Evolutionary conservation across 35 echinoderm and acorn worm species (phyloP).

Genomic region (Acanthaster planci): DNA sequence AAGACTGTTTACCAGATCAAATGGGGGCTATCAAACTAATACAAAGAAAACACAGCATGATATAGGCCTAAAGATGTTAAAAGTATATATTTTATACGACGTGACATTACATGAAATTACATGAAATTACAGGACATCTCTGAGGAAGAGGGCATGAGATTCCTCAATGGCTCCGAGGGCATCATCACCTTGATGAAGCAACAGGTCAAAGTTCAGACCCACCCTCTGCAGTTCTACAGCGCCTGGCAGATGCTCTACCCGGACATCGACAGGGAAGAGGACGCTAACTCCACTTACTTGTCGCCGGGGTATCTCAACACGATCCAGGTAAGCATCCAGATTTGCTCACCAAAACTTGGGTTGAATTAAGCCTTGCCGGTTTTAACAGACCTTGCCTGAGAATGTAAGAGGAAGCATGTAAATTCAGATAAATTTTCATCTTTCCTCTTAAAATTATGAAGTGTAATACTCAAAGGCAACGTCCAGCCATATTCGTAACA

Average conservation of each 20-base stretch:
- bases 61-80: background rate
- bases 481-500: no score
- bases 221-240: conserved; percentile 47
- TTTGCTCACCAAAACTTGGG: no score
- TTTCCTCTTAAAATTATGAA: no score
- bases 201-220: conserved; percentile 48
- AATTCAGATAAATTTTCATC: no score
- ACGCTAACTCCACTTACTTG: conserved; percentile 48
- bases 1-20: no score
- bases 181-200: conserved; percentile 82
- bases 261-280: conserved; percentile 29
- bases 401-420: no score
- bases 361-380: no score
- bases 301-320: conserved; percentile 58
- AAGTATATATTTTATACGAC: background rate
- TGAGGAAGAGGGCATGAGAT: conserved; percentile 51
- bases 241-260: conserved; percentile 76
- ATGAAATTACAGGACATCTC: conserved; percentile 22
- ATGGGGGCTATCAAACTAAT: no score
- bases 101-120: background rate
- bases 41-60: no score
- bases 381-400: no score
- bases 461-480: no score
- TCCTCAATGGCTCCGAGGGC: conserved; percentile 79
- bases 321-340: conserved; percentile 49